Base-by-base conservation (phyloP, 2,797 vertebrate species). In the Sebastes trivittatus region DNA sequence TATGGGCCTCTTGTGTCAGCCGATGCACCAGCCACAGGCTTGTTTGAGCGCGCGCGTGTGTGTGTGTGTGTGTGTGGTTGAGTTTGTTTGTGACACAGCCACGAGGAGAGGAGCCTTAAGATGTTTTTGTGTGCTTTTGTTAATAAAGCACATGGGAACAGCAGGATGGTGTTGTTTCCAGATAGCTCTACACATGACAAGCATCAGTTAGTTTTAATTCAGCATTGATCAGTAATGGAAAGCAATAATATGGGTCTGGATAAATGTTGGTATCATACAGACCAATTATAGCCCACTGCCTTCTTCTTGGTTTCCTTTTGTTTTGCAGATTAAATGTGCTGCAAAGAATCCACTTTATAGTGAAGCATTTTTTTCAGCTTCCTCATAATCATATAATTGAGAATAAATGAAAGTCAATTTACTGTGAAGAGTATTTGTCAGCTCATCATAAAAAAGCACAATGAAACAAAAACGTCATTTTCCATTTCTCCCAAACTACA, bases 1-100 rank as follows among this genome's bases (percentile, higher is more conserved):
- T 90, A 82, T 79, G 87, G 88, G 81, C 80, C 77, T 83, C 80
- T 81, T 87, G 87, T 89, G 83, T 89, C 82, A 89, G 75, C 75
- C 59, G 66, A 84, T 84, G 81, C 82, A 83, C 78, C 80, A 85
- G 69, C 73, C 74, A 75, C 74, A 76, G 42, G 78, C 82, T 49
- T 59, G 54, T 86, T 6, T 75, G 63, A 18, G 63, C 6, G 66
- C 8, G 65, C 55, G 32, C 46, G 55, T 2, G 27, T 6, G 42
- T 60, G 34, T 73, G 34, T 29, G 75, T 11, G 75, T 59, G 76
- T 10, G 25, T 5, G 29, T 2, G 52, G 23, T 13, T 66, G 54
- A 5, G 27, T 60, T 64, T 75, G 70, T 72, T 42, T 25, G 61
- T 62, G 67, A 69, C 34, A 27, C 54, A 82, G 63, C 68, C 36